Base-by-base conservation (phyloP, 2,888 invertebrate genomes). In the Gortyna flavago region DNA sequence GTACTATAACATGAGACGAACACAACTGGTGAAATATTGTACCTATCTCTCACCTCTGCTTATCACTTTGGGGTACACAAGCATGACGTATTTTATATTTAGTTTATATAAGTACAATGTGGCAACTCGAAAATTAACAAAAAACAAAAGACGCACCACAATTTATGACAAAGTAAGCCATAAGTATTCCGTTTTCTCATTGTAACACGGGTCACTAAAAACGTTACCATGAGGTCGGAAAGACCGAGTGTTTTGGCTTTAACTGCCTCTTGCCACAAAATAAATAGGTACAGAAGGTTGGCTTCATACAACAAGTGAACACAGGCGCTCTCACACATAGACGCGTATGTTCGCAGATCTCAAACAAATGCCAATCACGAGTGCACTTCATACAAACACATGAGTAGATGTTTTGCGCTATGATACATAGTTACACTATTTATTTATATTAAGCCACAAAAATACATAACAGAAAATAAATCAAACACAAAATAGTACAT, bases 161-260 rank as follows among this genome's bases (percentile, higher is more conserved):
- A 69, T 77, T 75, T 73, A 77, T 86, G 75, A 76, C 75, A 72
- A 75, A 80, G 72, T 72, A 71, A 70, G 41, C 67, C 69, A 81
- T 88, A 87, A 83, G 78, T 80, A 85, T 85, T 81, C 75, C 64
- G 81, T 86, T 85, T 82, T 83, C 75, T 83, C 74, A 84, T 86
- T 88, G 81, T 70, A 75, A 73, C 66, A 79, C 80, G 83, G 81
- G 81, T 83, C 88, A 85, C 89, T 88, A 88, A 87, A 88, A 88
- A 89, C 85, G 84, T 87, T 86, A 84, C 88, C 85, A 77, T 77
- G 88, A 89, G 87, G 84, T 83, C 70, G 87, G 82, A 90, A 88
- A 86, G 90, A 92, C 89, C 89, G 88, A 89, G 89, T 88, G 84
- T 90, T 90, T 87, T 85, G 90, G 87, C 91, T 91, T 59, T 88